Evolutionary conservation across 2,113 vertebrate genomes (phyloP).

Genomic region (Dasypus novemcinctus): DNA sequence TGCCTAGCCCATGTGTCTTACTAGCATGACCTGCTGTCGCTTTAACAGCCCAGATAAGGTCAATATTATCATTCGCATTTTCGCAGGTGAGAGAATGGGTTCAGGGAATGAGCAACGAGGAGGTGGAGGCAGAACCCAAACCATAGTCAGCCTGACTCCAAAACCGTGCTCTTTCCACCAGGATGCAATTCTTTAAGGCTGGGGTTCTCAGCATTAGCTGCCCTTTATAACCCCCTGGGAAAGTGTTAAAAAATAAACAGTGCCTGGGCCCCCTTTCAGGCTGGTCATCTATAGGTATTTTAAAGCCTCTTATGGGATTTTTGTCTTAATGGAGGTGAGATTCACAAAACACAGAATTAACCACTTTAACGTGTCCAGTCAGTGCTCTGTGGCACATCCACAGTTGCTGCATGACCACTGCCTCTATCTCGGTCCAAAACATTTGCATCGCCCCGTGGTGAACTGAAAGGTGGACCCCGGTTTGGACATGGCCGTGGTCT

Average conservation of each 20-base stretch:
- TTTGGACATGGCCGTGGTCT: no score
- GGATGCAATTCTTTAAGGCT: not conserved
- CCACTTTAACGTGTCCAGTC: not conserved
- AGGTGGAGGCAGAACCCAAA: not conserved
- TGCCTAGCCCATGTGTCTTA: not conserved
- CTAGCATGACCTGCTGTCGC: not conserved
- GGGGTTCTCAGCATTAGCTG: not conserved
- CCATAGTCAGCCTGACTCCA: not conserved
- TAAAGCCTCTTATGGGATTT: not conserved
- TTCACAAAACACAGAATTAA: not conserved
- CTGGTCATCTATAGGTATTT: not conserved
- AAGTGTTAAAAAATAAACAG: not conserved
- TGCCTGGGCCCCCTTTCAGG: not conserved
- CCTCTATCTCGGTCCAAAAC: not conserved
- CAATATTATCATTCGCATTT: not conserved
- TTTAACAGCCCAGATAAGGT: not conserved
- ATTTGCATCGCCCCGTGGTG: not conserved
- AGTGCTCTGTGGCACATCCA: not conserved
- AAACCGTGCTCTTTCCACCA: rapidly evolving
- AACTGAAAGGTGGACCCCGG: no score
- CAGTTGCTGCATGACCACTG: not conserved
- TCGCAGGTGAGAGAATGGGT: not conserved
- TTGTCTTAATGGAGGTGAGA: not conserved
- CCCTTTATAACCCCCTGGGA: not conserved
- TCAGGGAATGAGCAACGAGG: not conserved